phyloP scores from a whole-genome alignment of 2,797 vertebrate genomes.

The Dipus sagitta region DNA sequence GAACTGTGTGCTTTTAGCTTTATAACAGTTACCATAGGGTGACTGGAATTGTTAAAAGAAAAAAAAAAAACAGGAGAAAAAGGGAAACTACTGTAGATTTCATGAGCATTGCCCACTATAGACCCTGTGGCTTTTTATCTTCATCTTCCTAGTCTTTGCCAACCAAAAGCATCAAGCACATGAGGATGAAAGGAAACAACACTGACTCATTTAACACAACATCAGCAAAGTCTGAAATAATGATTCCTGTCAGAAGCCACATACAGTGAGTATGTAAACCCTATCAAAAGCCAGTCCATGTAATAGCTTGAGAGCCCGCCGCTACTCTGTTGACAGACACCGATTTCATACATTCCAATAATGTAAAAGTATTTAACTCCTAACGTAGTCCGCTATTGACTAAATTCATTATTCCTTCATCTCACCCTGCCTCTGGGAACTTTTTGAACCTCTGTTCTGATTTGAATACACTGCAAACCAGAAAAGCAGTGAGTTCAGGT shows the following conservation, averaged over 20 bases:
- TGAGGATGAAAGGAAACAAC: conserved; percentile 54
- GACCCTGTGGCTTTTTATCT: conserved; percentile 2
- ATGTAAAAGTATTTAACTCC: conserved; percentile 5
- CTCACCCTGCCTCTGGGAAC: neutral
- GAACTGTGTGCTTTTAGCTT: neutral
- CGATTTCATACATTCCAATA: conserved; percentile 58
- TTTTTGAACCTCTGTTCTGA: conserved; percentile 18
- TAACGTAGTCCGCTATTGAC: conserved; percentile 30
- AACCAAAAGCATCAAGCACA: neutral
- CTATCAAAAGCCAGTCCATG: neutral
- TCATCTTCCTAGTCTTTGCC: neutral
- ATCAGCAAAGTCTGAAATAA: conserved; percentile 15
- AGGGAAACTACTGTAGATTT: neutral
- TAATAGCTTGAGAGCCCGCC: neutral
- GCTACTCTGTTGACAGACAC: conserved; percentile 33
- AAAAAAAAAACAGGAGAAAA: neutral
- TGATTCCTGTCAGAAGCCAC: conserved; percentile 37
- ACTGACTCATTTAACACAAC: neutral
- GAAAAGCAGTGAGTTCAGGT: conserved; percentile 76
- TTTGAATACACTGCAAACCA: conserved; percentile 57
- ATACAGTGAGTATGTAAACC: neutral
- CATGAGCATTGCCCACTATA: neutral
- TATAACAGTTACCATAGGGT: neutral
- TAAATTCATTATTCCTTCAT: conserved; percentile 32
- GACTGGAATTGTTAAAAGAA: neutral